A percentile compares a stretch with the other conserved stretches of the same genome.
These are phyloP conservation scores for Manduca sexta DNA, from an alignment of 1,140 invertebrate species.

Conservation along the genomic window DNA sequence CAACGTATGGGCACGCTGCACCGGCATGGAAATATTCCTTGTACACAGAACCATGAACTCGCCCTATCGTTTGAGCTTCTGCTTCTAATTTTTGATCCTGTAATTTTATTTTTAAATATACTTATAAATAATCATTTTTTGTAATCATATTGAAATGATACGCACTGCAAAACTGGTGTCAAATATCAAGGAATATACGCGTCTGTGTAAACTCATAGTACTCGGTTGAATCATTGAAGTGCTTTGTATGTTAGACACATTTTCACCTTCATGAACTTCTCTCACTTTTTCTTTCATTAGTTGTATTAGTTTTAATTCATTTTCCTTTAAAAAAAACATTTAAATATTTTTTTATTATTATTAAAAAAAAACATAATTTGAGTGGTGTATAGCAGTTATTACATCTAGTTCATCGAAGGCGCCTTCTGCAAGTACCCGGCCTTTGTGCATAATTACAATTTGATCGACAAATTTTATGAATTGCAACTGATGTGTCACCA, in stretches of 20 bases:
- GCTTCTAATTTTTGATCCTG: conserved; percentile 50
- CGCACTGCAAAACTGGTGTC: conserved; percentile 34
- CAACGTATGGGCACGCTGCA: conserved; percentile 75
- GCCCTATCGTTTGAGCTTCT: conserved; percentile 45
- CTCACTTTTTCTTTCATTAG: conserved; percentile 48
- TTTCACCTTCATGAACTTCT: conserved; percentile 43
- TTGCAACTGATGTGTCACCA: conserved; percentile 90
- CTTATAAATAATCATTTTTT: background rate
- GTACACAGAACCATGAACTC: conserved; percentile 76
- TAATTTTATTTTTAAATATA: background rate
- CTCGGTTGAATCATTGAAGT: conserved; percentile 29
- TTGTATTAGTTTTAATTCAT: conserved; percentile 48
- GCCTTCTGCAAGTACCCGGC: conserved; percentile 57
- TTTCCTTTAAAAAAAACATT: conserved; percentile 26
- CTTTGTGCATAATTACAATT: conserved; percentile 82
- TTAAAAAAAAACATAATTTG: background rate
- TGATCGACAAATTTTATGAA: conserved; percentile 82
- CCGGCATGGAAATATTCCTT: conserved; percentile 80
- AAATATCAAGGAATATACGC: conserved; percentile 45
- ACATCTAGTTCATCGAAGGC: conserved; percentile 50
- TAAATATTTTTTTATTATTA: background rate
- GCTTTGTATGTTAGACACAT: conserved; percentile 17
- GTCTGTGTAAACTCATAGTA: conserved; percentile 37
- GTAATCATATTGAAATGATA: background rate
- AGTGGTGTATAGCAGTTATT: conserved; percentile 5